Evolutionary conservation across 2,113 vertebrate genomes (phyloP), one percentile per base, ranked within the genome.

Genomic region (Neolamprologus falcicula): DNA sequence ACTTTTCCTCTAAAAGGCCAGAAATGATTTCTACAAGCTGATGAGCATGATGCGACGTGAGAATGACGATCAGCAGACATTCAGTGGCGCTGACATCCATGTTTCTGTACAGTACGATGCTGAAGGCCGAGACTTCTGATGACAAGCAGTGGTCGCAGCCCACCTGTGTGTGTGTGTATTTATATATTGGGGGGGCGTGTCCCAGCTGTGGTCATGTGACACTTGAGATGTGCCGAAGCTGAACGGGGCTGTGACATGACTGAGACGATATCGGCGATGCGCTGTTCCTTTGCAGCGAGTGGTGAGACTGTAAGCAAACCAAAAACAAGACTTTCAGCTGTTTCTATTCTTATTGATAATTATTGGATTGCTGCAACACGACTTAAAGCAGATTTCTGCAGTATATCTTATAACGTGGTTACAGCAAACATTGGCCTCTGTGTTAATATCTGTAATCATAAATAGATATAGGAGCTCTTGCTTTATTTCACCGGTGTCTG

Each of bases 41-140:
- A 94, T 87, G 87, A 93, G 90, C 52, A 71, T 91, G 87, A 92
- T 40, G 91, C 89, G 81, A 95, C 79, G 86, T 24, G 73, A 89
- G 63, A 90, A 76, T n/a, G 91, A 90, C 90, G 88, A 94, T 92
- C 94, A 91, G 95, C 91, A 88, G 93, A 96, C 95, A 96, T 96
- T 96, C 94, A 86, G 88, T 93, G 94, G 94, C 83, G 88, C 86
- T 79, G 89, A 91, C 42, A 82, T 61, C 40, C 53, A 31, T 83
- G 17, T 52, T 87, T 42, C 47, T 88, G 87, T 94, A 96, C 94
- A 96, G 94, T 95, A 95, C 92, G 83, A 95, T 93, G 95, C 86
- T n/a, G 61, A 96, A 96, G 94, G 95, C 93, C 88, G 57, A 93
- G 35, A 82, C 88, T 91, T 90, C 45, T 55, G 19, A 28, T 45